Evolutionary conservation across 2,888 invertebrate species (phyloP), one percentile per base, ranked within the genome.

Genomic region (Caenorhabditis sp.): DNA sequence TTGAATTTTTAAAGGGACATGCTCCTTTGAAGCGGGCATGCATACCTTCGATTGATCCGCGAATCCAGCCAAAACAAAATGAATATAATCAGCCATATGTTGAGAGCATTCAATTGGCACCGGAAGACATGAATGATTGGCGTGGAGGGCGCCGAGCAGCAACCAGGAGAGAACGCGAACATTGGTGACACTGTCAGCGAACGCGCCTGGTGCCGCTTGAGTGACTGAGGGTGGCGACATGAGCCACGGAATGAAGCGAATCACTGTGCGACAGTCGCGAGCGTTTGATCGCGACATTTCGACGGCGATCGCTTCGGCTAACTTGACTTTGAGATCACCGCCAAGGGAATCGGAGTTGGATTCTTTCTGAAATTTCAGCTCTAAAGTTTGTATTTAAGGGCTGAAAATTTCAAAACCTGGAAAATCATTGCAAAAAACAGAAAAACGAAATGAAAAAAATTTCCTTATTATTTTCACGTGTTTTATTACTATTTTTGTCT

Each of bases 11-110:
- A 21, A 5, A 21, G 50, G 17, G 5, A 50, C 26, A 61, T 25
- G 14, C 20, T 12, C 12, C n/a, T n/a, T n/a, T n/a, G n/a, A n/a
- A n/a, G n/a, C n/a, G n/a, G n/a, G n/a, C n/a, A n/a, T n/a, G 72
- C 89, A 7, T 10, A 31, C 90, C 90, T 95, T 95, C 1, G 93
- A 93, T 87, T 95, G 95, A 88, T 97, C 97, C 38, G 95, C 95
- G 91, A 97, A 99, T 12, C 95, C 95, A 0, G 95, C 93, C 91
- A 99, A 92, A 85, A 99, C 96, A 20, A 93, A 93, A 91, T 97
- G 95, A 80, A 99, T 93, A 88, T 97, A 95, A 90, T 99, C 97
- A 53, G 97, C 95, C 87, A 99, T 93, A 89, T 95, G 94, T 87
- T 95, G 94, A 59, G 95, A 94, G 58, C 95, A 94, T 89, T 97